A percentile compares a stretch with the other conserved stretches of the same genome.
These are phyloP conservation scores for Peromyscus maniculatus DNA, from an alignment of 2,113 vertebrate genomes.

Conservation along the genomic window DNA sequence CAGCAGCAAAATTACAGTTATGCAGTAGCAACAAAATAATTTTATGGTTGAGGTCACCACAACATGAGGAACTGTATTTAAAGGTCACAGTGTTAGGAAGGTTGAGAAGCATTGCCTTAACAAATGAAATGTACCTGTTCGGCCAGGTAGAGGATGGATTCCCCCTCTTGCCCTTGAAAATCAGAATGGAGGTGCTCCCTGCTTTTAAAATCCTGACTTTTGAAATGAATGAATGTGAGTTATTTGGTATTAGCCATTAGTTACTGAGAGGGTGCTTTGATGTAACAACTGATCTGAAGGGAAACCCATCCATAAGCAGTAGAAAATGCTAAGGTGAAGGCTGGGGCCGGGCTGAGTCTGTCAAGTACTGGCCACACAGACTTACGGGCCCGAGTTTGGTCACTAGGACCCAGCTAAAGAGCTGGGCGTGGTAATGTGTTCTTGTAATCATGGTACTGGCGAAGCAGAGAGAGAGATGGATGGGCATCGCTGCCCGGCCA, in stretches of 20 bases:
- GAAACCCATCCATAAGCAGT: background rate
- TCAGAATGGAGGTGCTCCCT: background rate
- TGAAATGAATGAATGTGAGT: background rate
- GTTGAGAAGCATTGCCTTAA: conserved; percentile 32
- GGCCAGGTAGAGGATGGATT: background rate
- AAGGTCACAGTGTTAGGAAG: background rate
- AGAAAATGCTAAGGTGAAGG: background rate
- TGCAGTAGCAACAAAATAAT: background rate
- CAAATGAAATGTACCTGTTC: conserved; percentile 56
- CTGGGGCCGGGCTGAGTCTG: background rate
- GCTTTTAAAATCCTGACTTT: background rate
- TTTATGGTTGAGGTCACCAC: background rate
- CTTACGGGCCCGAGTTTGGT: no score
- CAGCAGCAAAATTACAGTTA: background rate
- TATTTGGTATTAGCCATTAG: conserved; percentile 42
- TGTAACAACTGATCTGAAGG: background rate
- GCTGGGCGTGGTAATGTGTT: no score
- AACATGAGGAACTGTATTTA: background rate
- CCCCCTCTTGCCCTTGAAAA: conserved; percentile 13
- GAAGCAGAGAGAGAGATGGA: background rate
- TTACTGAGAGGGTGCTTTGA: conserved; percentile 31
- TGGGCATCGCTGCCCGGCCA: background rate
- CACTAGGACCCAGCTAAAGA: no score
- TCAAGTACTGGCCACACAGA: background rate
- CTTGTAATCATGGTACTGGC: background rate